phyloP scores from a whole-genome alignment of 2,797 vertebrate genomes.

The Sebastiscus tertius region DNA sequence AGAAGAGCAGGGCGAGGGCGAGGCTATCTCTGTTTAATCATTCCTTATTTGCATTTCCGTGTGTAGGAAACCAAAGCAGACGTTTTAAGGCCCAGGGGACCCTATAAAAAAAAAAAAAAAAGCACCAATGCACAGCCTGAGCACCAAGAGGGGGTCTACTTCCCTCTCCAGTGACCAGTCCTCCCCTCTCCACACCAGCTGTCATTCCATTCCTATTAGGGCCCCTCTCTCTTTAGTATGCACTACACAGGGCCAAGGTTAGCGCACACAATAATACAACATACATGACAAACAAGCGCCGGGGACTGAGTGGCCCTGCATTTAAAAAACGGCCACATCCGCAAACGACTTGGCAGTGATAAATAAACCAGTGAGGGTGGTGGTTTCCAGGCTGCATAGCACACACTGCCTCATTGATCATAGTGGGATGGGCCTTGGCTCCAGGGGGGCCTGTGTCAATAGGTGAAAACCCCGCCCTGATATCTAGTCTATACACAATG shows the following conservation, averaged over 20 bases:
- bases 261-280: slow-evolving; percentile 52
- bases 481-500: slow-evolving; percentile 23
- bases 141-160: slow-evolving; percentile 59
- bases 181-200: slow-evolving; percentile 49
- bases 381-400: slow-evolving; percentile 55
- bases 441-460: slow-evolving; percentile 24
- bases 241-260: slow-evolving; percentile 36
- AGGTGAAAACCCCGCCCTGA: slow-evolving; percentile 29
- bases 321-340: slow-evolving; percentile 36
- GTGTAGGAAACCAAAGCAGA: slow-evolving; percentile 27
- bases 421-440: slow-evolving; percentile 32
- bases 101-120: slow-evolving; percentile 59
- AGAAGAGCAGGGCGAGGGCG: slow-evolving; percentile 29
- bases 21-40: neutral
- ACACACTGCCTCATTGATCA: slow-evolving; percentile 48
- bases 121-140: slow-evolving; percentile 68
- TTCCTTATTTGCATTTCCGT: slow-evolving; percentile 40
- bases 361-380: slow-evolving; percentile 56
- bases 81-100: slow-evolving; percentile 8
- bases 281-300: slow-evolving; percentile 41
- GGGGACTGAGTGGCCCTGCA: slow-evolving; percentile 49
- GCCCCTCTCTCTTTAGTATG: slow-evolving; percentile 43
- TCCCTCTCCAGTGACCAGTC: slow-evolving; percentile 32
- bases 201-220: slow-evolving; percentile 49
- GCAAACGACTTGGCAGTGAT: slow-evolving; percentile 71